phyloP scores from a whole-genome alignment of 2,113 vertebrate species.

The Columba janthina region DNA sequence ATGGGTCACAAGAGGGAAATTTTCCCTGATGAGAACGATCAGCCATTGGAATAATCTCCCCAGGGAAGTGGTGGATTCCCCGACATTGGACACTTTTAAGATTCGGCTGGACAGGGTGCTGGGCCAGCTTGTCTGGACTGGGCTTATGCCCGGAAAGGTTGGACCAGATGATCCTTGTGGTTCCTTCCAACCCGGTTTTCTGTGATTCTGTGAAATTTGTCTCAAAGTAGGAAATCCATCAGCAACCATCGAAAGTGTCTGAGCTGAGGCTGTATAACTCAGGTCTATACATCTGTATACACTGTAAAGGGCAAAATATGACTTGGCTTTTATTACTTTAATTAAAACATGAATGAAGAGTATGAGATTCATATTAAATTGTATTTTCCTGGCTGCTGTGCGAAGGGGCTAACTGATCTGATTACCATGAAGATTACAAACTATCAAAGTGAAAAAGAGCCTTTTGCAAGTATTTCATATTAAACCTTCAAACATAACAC shows the following conservation, averaged over 20 bases:
- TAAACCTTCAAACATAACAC: slow-evolving; percentile 80
- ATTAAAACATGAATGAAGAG: slow-evolving; percentile 78
- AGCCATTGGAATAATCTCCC: too few species aligned
- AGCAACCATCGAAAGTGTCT: background rate
- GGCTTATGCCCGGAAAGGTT: too few species aligned
- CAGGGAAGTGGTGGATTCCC: too few species aligned
- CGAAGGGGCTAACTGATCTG: slow-evolving; percentile 69
- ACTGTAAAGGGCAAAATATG: slow-evolving; percentile 74
- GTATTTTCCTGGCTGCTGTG: slow-evolving; percentile 67
- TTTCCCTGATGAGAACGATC: too few species aligned
- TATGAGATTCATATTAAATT: slow-evolving; percentile 71
- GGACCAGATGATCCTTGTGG: too few species aligned
- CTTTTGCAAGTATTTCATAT: slow-evolving; percentile 79
- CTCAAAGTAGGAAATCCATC: background rate
- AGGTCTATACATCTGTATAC: slow-evolving; percentile 56
- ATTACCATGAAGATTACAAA: slow-evolving; percentile 80
- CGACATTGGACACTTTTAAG: too few species aligned
- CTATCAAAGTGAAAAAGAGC: slow-evolving; percentile 79
- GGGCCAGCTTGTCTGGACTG: too few species aligned
- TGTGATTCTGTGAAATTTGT: background rate
- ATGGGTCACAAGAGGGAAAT: too few species aligned
- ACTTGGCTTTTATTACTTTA: slow-evolving; percentile 77
- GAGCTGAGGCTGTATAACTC: background rate
- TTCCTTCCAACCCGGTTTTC: too few species aligned
- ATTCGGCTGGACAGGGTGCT: too few species aligned